Percentiles rank a stretch among this genome's conserved stretches.
phyloP scores from a whole-genome alignment of 2,113 vertebrate genomes.

The Pachycephala philippinensis region DNA sequence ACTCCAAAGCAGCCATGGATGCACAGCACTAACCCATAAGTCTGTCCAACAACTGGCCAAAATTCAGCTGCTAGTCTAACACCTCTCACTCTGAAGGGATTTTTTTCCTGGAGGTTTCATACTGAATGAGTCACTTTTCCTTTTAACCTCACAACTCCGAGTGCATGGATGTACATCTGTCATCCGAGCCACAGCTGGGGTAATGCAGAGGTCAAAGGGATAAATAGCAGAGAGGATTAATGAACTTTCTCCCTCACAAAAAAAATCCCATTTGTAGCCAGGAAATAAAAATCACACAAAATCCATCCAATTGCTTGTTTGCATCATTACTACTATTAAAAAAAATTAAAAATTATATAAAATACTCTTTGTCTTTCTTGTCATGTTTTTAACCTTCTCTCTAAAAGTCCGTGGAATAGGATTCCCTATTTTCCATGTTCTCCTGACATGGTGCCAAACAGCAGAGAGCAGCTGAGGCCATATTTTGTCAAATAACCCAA shows the following conservation, averaged over 20 bases:
- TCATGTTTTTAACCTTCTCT: neutral
- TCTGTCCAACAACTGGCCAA: neutral
- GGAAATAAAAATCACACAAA: constrained; percentile 4
- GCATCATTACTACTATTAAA: neutral
- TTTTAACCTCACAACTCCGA: neutral
- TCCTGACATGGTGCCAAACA: constrained; percentile 12
- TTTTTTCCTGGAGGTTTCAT: neutral
- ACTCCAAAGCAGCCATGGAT: neutral
- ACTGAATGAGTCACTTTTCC: constrained; percentile 18
- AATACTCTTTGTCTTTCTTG: neutral
- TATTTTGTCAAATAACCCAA: constrained; percentile 25
- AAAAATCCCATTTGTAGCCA: neutral
- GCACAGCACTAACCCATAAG: neutral
- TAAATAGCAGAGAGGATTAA: neutral
- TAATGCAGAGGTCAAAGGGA: constrained; percentile 8
- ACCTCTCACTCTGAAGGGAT: neutral
- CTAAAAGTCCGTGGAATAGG: neutral
- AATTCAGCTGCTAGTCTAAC: neutral
- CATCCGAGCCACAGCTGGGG: neutral
- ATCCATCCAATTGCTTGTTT: neutral
- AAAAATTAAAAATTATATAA: neutral
- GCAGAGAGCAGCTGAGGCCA: constrained; percentile 64
- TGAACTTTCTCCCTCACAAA: neutral
- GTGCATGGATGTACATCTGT: neutral
- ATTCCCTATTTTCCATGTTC: constrained; percentile 7